Conservation (phyloP, 2,113 vertebrate species). For the Sphaerodactylus townsendi region DNA sequence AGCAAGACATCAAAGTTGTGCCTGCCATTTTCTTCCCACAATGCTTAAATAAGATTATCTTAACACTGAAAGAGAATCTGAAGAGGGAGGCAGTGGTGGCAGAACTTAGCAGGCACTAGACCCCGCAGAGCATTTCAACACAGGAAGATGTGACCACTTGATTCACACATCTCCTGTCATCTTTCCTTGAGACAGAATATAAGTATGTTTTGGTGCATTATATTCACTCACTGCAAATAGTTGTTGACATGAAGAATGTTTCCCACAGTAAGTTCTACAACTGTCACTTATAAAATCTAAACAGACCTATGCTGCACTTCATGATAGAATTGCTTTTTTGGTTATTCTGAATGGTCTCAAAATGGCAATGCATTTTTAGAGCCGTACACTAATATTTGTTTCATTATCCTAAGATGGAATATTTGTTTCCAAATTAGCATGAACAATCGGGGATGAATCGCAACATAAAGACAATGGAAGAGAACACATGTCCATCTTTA, state of each 20-base stretch:
- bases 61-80: too few relatives aligned
- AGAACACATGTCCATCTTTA: not conserved
- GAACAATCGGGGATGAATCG: not conserved
- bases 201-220: not conserved
- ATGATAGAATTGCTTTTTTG: not conserved
- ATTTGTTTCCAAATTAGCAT: slow-evolving; percentile 17
- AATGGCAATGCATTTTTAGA: not conserved
- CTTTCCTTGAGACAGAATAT: too few relatives aligned
- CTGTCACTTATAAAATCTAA: not conserved
- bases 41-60: too few relatives aligned
- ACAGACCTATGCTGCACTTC: not conserved
- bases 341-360: not conserved
- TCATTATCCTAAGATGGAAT: not conserved
- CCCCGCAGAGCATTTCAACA: too few relatives aligned
- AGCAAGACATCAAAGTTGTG: too few relatives aligned
- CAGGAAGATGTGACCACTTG: too few relatives aligned
- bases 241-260: not conserved
- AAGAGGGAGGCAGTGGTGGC: too few relatives aligned
- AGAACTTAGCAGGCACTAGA: too few relatives aligned
- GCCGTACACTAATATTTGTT: slow-evolving; percentile 4
- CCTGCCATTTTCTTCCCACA: too few relatives aligned
- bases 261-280: not conserved
- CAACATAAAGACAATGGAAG: not conserved
- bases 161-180: too few relatives aligned
- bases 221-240: not conserved